Conservation (phyloP, 2,797 vertebrate species). For the Tinamus major region DNA sequence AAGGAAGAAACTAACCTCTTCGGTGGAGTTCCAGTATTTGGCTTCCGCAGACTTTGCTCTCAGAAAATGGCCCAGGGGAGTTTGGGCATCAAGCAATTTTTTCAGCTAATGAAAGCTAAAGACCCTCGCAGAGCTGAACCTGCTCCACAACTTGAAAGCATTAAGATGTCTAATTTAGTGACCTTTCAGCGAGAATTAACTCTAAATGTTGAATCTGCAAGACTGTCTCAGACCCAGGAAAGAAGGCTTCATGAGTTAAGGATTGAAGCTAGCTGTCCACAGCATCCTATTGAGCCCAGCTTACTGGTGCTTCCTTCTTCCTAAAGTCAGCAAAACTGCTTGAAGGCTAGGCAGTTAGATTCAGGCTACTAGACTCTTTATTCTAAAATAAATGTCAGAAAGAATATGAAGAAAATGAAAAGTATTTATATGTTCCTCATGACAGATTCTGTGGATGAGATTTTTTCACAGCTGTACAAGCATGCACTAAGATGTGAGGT, state of each 20-base stretch:
- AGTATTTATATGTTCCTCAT: neutral
- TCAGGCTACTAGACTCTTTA: neutral
- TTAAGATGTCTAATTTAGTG: neutral
- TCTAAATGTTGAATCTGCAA: rapidly evolving
- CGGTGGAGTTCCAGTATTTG: neutral
- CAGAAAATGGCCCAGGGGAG: neutral
- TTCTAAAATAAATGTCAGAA: neutral
- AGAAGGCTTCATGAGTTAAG: rapidly evolving
- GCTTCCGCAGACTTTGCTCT: neutral
- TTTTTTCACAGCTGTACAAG: neutral
- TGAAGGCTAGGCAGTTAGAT: neutral
- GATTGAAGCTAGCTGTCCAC: rapidly evolving
- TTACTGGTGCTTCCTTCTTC: neutral
- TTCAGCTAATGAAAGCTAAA: neutral
- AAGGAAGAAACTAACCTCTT: neutral
- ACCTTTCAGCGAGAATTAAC: neutral
- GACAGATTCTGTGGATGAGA: neutral
- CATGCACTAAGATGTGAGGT: rapidly evolving
- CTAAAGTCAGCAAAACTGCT: neutral
- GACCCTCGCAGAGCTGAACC: neutral
- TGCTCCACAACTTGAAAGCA: neutral
- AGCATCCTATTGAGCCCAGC: neutral
- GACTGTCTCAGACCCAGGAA: neutral
- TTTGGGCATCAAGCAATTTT: neutral
- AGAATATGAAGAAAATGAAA: neutral